Evolutionary conservation across 2,888 invertebrate genomes (phyloP).

Genomic region (Automeris io): DNA sequence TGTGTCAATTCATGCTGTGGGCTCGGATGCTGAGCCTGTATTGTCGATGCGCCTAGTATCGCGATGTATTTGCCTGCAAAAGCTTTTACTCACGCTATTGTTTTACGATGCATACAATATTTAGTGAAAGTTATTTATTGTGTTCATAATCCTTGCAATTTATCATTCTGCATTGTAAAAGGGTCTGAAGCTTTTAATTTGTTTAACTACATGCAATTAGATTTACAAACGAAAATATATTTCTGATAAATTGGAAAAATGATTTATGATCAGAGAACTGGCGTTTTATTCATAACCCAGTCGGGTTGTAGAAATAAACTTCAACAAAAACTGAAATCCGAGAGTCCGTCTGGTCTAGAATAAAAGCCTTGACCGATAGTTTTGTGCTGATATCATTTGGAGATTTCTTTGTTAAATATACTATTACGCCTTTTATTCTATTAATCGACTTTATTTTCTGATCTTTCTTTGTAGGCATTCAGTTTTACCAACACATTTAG

Average conservation of each 20-base stretch:
- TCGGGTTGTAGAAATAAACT: constrained; percentile 2
- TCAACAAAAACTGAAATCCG: constrained; percentile 2
- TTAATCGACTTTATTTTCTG: too few relatives aligned
- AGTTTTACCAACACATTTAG: too few relatives aligned
- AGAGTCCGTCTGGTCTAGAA: neutral
- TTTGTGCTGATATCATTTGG: constrained; percentile 2
- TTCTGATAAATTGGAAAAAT: constrained; percentile 5
- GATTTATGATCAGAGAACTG: constrained; percentile 4
- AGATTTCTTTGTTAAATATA: constrained; percentile 1
- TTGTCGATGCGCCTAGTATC: constrained; percentile 21
- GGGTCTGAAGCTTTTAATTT: too few relatives aligned
- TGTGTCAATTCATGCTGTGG: constrained; percentile 21
- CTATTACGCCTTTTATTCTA: neutral
- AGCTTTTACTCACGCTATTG: too few relatives aligned
- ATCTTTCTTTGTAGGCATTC: too few relatives aligned
- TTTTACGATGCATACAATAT: too few relatives aligned
- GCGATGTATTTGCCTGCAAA: constrained; percentile 10
- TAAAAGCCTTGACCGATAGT: neutral
- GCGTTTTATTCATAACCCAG: neutral
- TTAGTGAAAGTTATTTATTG: too few relatives aligned
- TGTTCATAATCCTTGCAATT: too few relatives aligned
- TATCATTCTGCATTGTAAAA: too few relatives aligned
- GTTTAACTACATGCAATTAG: neutral
- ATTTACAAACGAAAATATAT: constrained; percentile 6
- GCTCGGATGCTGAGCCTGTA: constrained; percentile 10